Conservation (phyloP, 2,797 vertebrate genomes). For the Margarornis squamiger region DNA sequence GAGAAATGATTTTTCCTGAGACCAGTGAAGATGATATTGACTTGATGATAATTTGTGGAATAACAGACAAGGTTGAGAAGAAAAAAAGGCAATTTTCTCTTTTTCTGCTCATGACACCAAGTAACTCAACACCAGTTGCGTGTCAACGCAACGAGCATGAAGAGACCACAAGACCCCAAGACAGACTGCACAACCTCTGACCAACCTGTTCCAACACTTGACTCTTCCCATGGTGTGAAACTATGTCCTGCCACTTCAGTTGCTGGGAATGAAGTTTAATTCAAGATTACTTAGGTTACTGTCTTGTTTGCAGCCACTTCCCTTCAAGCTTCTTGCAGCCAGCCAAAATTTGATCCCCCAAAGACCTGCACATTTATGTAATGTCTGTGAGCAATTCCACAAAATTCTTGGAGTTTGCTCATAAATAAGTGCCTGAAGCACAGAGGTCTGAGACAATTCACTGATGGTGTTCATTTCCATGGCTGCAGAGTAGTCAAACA, state of each 20-base stretch:
- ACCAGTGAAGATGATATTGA: neutral
- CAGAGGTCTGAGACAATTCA: neutral
- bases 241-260: neutral
- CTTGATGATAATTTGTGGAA: neutral
- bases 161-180: neutral
- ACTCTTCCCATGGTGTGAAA: neutral
- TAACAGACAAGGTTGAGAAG: neutral
- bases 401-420: neutral
- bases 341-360: neutral
- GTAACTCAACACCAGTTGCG: neutral
- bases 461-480: neutral
- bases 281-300: neutral
- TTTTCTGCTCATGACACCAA: neutral
- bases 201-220: neutral
- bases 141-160: fast-evolving
- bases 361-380: neutral
- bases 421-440: neutral
- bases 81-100: neutral
- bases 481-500: neutral
- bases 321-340: neutral
- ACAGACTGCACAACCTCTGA: neutral
- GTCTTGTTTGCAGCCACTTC: neutral
- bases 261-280: neutral
- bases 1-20: neutral
- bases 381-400: neutral